phyloP scores from a whole-genome alignment of 2,888 invertebrate genomes.

The Tipula helvola region DNA sequence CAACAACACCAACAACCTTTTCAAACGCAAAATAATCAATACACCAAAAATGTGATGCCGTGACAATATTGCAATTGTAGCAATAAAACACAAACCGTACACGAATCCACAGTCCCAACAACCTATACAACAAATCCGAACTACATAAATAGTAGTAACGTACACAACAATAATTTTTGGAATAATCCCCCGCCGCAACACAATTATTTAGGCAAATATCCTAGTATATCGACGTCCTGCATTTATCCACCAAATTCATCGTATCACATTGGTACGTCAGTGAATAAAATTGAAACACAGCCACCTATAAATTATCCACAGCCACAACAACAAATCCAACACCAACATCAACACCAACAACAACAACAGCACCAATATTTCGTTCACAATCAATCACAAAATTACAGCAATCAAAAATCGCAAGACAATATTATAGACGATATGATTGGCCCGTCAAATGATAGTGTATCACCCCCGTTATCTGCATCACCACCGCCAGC shows the following conservation, averaged over 20 bases:
- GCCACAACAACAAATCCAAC: constrained; percentile 11
- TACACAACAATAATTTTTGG: neutral
- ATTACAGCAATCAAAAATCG: neutral
- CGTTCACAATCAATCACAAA: constrained; percentile 10
- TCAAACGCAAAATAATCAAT: neutral
- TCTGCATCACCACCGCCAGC: constrained; percentile 19
- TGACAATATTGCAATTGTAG: constrained; percentile 11
- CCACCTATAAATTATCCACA: neutral
- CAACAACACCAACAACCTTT: neutral
- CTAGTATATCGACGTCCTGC: neutral
- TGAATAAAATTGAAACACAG: neutral
- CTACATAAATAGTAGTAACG: neutral
- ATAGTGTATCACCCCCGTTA: constrained; percentile 13
- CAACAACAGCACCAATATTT: constrained; percentile 17
- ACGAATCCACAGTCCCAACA: neutral
- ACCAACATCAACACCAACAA: constrained; percentile 14
- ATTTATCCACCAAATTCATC: neutral
- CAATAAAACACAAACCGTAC: neutral
- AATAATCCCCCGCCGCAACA: neutral
- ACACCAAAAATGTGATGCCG: constrained; percentile 8
- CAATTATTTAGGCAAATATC: neutral
- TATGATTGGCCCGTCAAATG: neutral
- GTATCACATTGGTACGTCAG: neutral
- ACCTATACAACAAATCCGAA: neutral
- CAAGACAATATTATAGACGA: neutral